Percentiles rank a stretch among this genome's conserved stretches.
These are phyloP conservation scores for Macrostomum cliftonense DNA, from an alignment of 2,888 invertebrate genomes.

Conservation along the genomic window DNA sequence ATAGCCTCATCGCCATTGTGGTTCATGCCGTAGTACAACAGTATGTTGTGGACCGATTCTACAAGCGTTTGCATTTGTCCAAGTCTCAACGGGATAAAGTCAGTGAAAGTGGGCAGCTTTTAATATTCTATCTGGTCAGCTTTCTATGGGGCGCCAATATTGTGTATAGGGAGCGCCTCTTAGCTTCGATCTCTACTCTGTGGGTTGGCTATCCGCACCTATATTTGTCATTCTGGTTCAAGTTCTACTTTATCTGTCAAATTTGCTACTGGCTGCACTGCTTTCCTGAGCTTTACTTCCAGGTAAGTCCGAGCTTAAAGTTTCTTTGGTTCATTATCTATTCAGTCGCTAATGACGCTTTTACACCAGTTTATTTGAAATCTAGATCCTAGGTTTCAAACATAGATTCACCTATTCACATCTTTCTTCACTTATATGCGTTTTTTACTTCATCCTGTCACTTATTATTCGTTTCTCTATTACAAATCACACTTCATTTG, in stretches of 20 bases:
- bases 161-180: constrained; percentile 45
- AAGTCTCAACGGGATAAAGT: constrained; percentile 85
- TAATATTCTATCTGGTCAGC: constrained; percentile 70
- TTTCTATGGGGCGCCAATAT: constrained; percentile 81
- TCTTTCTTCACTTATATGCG: no score
- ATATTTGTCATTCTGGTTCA: constrained; percentile 24
- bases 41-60: constrained; percentile 84
- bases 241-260: constrained; percentile 10
- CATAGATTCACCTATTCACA: no score
- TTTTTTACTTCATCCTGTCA: no score
- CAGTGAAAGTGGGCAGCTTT: constrained; percentile 84
- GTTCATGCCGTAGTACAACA: constrained; percentile 96
- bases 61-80: constrained; percentile 77
- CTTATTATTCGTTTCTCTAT: no score
- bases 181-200: constrained; percentile 46
- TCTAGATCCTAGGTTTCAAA: no score
- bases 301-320: no score
- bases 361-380: no score
- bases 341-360: no score
- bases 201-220: constrained; percentile 63
- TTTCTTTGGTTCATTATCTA: no score
- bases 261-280: constrained; percentile 84
- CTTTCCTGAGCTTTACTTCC: constrained; percentile 90
- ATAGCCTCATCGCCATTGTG: constrained; percentile 82
- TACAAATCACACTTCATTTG: no score